These are phyloP conservation scores for Adrianichthys oophorus DNA, from an alignment of 2,797 vertebrate genomes.

Conservation along the genomic window DNA sequence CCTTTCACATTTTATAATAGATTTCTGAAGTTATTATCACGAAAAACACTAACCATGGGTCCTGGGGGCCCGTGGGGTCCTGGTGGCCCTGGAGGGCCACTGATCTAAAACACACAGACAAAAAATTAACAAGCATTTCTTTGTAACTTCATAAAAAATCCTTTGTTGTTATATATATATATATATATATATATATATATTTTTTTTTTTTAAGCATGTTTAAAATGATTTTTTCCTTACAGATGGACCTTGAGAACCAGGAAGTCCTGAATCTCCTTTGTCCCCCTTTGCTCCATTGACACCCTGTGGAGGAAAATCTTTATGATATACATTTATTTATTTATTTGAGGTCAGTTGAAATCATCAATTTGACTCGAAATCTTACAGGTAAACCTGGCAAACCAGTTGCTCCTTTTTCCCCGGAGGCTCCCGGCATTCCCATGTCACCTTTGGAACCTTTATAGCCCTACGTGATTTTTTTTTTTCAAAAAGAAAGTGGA, in stretches of 20 bases:
- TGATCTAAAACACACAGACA: slow-evolving; percentile 77
- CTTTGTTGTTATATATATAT: not conserved
- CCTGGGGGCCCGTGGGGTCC: slow-evolving; percentile 94
- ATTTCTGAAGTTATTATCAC: too few species aligned
- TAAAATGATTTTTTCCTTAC: slow-evolving; percentile 74
- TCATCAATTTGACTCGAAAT: not conserved
- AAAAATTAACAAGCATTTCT: not conserved
- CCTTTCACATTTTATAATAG: too few species aligned
- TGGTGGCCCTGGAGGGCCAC: slow-evolving; percentile 87
- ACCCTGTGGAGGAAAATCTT: slow-evolving; percentile 77
- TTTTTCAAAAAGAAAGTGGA: not conserved
- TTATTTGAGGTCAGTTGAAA: rapidly evolving
- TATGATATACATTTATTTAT: not conserved
- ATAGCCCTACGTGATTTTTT: slow-evolving; percentile 82
- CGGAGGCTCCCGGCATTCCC: slow-evolving; percentile 88
- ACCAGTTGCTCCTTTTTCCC: slow-evolving; percentile 92
- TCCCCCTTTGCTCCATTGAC: slow-evolving; percentile 92
- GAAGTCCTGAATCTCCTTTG: slow-evolving; percentile 88
- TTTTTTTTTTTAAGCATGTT: not conserved
- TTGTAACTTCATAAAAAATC: not conserved
- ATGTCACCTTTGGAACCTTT: slow-evolving; percentile 96
- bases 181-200: not conserved
- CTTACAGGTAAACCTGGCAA: slow-evolving; percentile 92
- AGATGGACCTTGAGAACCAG: slow-evolving; percentile 91
- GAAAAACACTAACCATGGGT: slow-evolving; percentile 83